Base-by-base conservation (phyloP, 2,113 vertebrate genomes). In the Pterocles burchelli region DNA sequence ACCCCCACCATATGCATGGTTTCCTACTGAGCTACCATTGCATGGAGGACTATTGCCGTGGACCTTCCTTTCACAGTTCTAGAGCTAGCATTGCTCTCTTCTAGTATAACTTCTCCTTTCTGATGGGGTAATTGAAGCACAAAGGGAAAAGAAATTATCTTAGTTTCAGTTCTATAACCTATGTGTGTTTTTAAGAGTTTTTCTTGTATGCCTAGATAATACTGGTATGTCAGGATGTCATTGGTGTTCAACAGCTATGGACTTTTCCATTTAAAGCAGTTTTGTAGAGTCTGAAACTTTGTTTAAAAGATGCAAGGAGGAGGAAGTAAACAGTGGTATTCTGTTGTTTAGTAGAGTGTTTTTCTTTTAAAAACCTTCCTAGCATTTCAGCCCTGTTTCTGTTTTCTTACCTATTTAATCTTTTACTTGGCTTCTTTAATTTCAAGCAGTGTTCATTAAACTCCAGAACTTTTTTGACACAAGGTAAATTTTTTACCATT, bases 1-100 rank as follows among this genome's bases (percentile, higher is more conserved):
- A 31, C 17, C 51, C 17, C 36, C 45, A 0, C 36, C 11, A 0
- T 1, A 7, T 48, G 36, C 11, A 7, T 46, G 26, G 22, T 76
- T 79, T 84, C 21, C 62, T 57, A 4, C 38, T 31, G 54, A 65
- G 45, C 72, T 80, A 25, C 72, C 2, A 0, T 46, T 45, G 46
- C 9, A 8, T 5, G 5, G 34, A 41, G 54, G 22, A 13, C 10
- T 16, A 10, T 36, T 61, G 33, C 63, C 26, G 29, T 92, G 54
- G 55, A 16, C n/a, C 67, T 46, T 28, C 24, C 11, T 91, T 66
- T 78, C 46, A 28, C 24, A 7, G 6, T 72, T 73, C 34, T 33
- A 38, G 49, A 45, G 43, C 22, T 31, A 22, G 21, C 28, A 19
- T 76, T 77, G 38, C 20, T 41, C 10, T 85, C 29, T 93, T 55